These are phyloP conservation scores for Heliconius erato DNA, from an alignment of 2,888 invertebrate genomes.

Conservation along the genomic window DNA sequence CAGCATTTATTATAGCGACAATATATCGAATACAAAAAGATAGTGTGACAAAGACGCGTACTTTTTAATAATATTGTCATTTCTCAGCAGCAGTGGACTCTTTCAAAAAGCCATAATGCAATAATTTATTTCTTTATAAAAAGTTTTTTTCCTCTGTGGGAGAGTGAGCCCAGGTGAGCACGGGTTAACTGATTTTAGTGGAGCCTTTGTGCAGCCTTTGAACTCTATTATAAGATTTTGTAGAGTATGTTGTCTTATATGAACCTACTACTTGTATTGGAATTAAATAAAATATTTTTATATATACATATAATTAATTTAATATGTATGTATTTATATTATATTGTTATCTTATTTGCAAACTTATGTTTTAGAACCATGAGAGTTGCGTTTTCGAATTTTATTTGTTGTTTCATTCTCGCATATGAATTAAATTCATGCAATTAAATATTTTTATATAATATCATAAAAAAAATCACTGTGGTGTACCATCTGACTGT, in stretches of 20 bases:
- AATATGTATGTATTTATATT: background rate
- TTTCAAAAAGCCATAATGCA: slow-evolving; percentile 85
- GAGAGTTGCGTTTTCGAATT: background rate
- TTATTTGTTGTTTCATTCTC: background rate
- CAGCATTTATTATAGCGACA: slow-evolving; percentile 86
- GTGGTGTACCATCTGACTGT: background rate
- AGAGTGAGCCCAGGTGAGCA: slow-evolving; percentile 81
- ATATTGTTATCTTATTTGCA: background rate
- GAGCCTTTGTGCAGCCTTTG: slow-evolving; percentile 55
- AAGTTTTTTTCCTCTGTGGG: slow-evolving; percentile 82
- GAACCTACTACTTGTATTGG: slow-evolving; percentile 10
- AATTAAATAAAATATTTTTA: background rate
- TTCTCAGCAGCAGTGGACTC: slow-evolving; percentile 86
- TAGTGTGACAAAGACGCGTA: slow-evolving; percentile 85
- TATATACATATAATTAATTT: background rate
- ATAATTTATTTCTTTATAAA: slow-evolving; percentile 86
- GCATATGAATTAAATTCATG: no score
- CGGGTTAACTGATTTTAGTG: slow-evolving; percentile 73
- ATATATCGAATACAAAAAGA: slow-evolving; percentile 86
- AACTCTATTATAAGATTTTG: slow-evolving; percentile 46
- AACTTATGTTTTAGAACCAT: no score
- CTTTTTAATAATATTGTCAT: slow-evolving; percentile 87
- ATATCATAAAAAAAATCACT: background rate
- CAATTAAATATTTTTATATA: background rate
- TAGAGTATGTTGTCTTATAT: slow-evolving; percentile 27